Percentiles rank a stretch among this genome's conserved stretches.
Evolutionary conservation across 2,888 invertebrate species (phyloP).

Genomic region (Noctua janthe): DNA sequence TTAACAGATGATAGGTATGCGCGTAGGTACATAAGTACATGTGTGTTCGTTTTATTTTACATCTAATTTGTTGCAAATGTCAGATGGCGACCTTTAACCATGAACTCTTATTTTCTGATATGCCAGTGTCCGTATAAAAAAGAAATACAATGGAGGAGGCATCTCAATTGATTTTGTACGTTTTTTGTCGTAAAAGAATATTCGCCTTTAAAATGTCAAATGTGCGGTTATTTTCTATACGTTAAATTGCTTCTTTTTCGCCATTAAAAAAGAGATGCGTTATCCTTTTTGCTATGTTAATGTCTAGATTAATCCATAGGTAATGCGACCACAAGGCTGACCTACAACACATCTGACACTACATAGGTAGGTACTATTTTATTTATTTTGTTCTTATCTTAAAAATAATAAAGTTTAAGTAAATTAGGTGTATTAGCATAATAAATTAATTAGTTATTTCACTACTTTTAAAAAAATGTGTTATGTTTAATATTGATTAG

Average conservation of each 20-base stretch:
- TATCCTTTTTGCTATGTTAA: neutral
- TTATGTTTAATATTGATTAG: too few species aligned
- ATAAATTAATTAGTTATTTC: too few species aligned
- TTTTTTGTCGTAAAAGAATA: constrained; percentile 13
- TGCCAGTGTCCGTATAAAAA: constrained; percentile 4
- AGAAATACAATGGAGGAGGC: neutral
- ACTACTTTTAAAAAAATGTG: too few species aligned
- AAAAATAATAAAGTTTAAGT: too few species aligned
- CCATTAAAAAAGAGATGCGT: neutral
- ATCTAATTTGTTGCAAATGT: constrained; percentile 44
- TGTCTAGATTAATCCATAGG: neutral
- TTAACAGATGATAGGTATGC: neutral
- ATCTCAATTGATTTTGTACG: constrained; percentile 18
- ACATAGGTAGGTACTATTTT: too few species aligned
- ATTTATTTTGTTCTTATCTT: too few species aligned
- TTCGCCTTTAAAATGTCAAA: constrained; percentile 24
- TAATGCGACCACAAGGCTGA: too few species aligned
- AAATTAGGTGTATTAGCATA: too few species aligned
- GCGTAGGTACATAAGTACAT: neutral
- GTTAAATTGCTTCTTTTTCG: neutral
- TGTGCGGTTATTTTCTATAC: constrained; percentile 4
- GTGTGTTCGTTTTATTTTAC: constrained; percentile 25
- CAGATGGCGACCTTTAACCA: constrained; percentile 37
- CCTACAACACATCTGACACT: too few species aligned
- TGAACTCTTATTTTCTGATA: constrained; percentile 26